Evolutionary conservation across 2,113 vertebrate genomes (phyloP).

Genomic region (Brachypteracias leptosomus): DNA sequence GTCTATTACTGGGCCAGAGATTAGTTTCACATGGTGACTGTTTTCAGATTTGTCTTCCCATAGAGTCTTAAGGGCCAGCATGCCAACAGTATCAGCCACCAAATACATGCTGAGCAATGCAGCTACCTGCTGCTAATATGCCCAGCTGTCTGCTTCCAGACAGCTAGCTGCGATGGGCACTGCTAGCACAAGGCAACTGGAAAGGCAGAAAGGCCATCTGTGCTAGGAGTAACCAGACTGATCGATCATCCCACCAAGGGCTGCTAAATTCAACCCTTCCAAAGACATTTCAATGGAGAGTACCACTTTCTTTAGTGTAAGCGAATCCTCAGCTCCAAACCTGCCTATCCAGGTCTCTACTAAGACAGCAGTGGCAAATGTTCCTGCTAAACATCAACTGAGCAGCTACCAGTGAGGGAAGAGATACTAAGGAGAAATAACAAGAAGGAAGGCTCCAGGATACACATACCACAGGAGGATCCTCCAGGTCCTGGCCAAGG

Average conservation of each 20-base stretch:
- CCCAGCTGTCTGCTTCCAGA: not conserved
- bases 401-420: not conserved
- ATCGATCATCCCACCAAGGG: not conserved
- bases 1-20: not conserved
- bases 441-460: not conserved
- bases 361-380: not conserved
- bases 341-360: not conserved
- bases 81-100: not conserved
- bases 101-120: not conserved
- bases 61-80: not conserved
- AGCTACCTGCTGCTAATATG: not conserved
- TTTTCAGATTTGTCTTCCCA: not conserved
- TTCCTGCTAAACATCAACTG: not conserved
- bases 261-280: not conserved
- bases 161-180: not conserved
- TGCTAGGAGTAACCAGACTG: not conserved
- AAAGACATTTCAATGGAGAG: not conserved
- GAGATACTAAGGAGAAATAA: not conserved
- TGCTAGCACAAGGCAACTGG: not conserved
- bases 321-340: not conserved
- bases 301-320: not conserved
- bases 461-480: not conserved
- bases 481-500: not conserved
- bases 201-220: not conserved
- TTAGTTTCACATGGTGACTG: not conserved